Evolutionary conservation across 2,888 invertebrate species (phyloP), one percentile per base, ranked within the genome.

Genomic region (Sycophila texana): DNA sequence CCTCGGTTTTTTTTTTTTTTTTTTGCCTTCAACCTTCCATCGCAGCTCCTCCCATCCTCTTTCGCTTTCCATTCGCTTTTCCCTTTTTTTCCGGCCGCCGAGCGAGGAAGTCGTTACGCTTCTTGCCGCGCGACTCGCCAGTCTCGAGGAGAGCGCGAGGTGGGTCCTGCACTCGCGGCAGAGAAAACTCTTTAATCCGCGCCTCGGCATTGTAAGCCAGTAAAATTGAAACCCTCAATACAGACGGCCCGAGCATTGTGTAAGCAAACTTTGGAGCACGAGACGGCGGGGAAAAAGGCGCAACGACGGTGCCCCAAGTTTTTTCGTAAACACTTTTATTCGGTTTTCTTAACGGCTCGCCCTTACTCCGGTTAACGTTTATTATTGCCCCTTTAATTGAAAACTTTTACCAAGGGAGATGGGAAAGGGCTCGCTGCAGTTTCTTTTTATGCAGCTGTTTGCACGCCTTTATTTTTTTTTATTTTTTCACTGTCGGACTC

Each of bases 221-320:
- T 74, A 65, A 74, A 79, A 79, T 74, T 79, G 70, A 79, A 79
- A 61, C 51, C 49, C 47, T 63, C 70, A 47, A 70, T 61, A 63
- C 51, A 53, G 55, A 55, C 14, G n/a, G 65, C 55, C 22, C 4
- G 71, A n/a, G 55, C 49, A 49, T 70, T 74, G 60, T 57, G 55
- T 57, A 51, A 63, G 63, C 26, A 49, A 70, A 70, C 49, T 79
- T 74, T 58, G 51, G 51, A 39, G 39, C 39, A 47, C 20, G 30
- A 67, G 67, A 49, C 16, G 57, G 47, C 39, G 65, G 63, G 51
- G 16, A 39, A 30, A 20, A 39, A 53, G 22, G 30, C 12, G 47
- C 13, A 58, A n/a, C 14, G 18, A 20, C 53, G 61, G 39, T 71
- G 63, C 63, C 63, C 55, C 63, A 65, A 77, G 57, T 71, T 77